phyloP scores from a whole-genome alignment of 1,140 invertebrate species.

The Gryon sp. region DNA sequence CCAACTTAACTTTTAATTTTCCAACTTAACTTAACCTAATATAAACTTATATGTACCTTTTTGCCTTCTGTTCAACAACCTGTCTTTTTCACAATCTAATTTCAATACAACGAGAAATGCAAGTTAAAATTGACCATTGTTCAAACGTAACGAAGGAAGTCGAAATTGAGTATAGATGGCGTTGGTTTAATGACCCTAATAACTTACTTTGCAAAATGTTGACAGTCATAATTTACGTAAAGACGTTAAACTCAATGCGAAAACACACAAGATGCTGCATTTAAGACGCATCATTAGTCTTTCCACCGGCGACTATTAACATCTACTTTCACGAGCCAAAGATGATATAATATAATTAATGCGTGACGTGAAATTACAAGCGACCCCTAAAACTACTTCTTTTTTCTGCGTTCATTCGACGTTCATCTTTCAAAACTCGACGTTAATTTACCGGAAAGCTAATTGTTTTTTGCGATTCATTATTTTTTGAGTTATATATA shows the following conservation, averaged over 20 bases:
- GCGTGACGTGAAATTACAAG: constrained; percentile 47
- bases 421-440: constrained; percentile 30
- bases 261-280: constrained; percentile 55
- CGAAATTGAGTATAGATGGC: constrained; percentile 38
- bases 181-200: constrained; percentile 45
- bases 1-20: too few species aligned
- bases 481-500: too few species aligned
- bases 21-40: too few species aligned
- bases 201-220: constrained; percentile 47
- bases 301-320: constrained; percentile 42
- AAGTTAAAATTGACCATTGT: constrained; percentile 47
- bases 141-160: constrained; percentile 49
- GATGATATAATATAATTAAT: constrained; percentile 61
- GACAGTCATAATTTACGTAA: constrained; percentile 45
- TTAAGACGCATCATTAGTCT: constrained; percentile 56
- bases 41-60: too few species aligned
- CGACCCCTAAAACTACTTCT: constrained; percentile 17
- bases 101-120: too few species aligned
- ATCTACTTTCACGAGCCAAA: constrained; percentile 51
- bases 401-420: not conserved
- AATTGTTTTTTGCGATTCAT: too few species aligned
- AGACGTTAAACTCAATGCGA: constrained; percentile 40
- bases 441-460: constrained; percentile 20
- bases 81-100: too few species aligned
- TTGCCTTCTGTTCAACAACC: too few species aligned